Conservation (phyloP, 2,797 vertebrate genomes). For the Apodemus agrarius region DNA sequence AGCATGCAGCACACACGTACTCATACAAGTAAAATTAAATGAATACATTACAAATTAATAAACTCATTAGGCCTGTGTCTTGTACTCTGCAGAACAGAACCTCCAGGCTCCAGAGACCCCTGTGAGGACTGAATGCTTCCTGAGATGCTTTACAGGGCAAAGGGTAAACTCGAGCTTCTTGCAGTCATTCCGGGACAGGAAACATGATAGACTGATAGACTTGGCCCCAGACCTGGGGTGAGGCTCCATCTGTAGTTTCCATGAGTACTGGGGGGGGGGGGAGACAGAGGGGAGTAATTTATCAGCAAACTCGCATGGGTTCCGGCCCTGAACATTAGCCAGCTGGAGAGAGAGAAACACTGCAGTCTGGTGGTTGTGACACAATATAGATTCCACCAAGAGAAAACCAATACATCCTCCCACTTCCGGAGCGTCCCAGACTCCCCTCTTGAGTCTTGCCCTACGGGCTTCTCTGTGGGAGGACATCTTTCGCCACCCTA, state of each 20-base stretch:
- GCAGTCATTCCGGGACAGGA: accelerated
- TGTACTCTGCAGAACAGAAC: not conserved
- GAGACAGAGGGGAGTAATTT: too few relatives aligned
- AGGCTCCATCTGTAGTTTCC: not conserved
- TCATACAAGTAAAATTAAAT: not conserved
- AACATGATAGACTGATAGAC: too few relatives aligned
- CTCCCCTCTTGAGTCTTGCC: not conserved
- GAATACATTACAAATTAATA: not conserved
- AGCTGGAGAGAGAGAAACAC: accelerated
- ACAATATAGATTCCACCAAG: not conserved
- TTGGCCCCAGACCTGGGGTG: accelerated
- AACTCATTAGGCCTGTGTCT: not conserved
- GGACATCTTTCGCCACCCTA: not conserved
- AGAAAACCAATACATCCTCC: not conserved
- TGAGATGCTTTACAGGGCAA: too few relatives aligned
- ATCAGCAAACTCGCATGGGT: too few relatives aligned
- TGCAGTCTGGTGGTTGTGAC: not conserved
- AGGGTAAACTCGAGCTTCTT: accelerated
- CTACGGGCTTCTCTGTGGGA: not conserved
- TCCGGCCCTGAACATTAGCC: too few relatives aligned
- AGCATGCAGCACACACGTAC: not conserved
- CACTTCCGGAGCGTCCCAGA: not conserved
- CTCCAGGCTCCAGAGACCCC: too few relatives aligned
- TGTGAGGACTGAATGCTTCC: not conserved
- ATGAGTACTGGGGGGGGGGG: not conserved